phyloP scores from a whole-genome alignment of 2,797 vertebrate species.

The Meda fulgida region DNA sequence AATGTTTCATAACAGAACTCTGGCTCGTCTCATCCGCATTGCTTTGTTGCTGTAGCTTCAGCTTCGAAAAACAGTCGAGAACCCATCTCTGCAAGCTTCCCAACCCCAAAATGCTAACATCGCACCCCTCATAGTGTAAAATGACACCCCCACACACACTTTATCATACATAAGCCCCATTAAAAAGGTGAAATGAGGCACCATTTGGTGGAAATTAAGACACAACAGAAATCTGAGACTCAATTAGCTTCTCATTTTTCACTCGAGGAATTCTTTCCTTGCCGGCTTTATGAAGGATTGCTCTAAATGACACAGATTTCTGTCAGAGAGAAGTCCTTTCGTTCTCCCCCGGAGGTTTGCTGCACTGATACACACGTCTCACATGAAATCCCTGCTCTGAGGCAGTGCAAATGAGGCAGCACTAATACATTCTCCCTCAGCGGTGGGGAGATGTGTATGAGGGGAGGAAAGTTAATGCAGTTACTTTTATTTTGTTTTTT shows the following conservation, averaged over 20 bases:
- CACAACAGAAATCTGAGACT: slow-evolving; percentile 35
- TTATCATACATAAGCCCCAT: background rate
- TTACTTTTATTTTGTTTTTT: slow-evolving; percentile 9
- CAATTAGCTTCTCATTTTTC: slow-evolving; percentile 64
- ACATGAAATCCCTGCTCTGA: slow-evolving; percentile 57
- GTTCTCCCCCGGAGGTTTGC: slow-evolving; percentile 57
- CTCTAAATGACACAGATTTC: slow-evolving; percentile 61
- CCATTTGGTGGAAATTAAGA: slow-evolving; percentile 53
- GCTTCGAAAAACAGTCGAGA: background rate
- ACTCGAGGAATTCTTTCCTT: slow-evolving; percentile 54
- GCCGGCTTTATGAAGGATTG: slow-evolving; percentile 57
- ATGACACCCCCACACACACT: slow-evolving; percentile 7
- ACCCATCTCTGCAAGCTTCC: background rate
- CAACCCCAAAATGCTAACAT: background rate
- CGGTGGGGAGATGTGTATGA: slow-evolving; percentile 47
- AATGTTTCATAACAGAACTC: background rate
- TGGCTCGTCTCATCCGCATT: background rate
- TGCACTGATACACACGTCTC: slow-evolving; percentile 60
- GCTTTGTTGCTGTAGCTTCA: slow-evolving; percentile 12
- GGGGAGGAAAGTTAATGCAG: slow-evolving; percentile 14
- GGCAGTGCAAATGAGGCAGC: slow-evolving; percentile 73
- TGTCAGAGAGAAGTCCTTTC: slow-evolving; percentile 55
- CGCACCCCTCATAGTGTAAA: background rate
- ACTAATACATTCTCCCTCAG: slow-evolving; percentile 71
- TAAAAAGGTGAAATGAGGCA: slow-evolving; percentile 64